Percentiles rank a stretch among this genome's conserved stretches.
Conservation (phyloP, 2,113 vertebrate genomes). For the Sceloporus tristichus region DNA sequence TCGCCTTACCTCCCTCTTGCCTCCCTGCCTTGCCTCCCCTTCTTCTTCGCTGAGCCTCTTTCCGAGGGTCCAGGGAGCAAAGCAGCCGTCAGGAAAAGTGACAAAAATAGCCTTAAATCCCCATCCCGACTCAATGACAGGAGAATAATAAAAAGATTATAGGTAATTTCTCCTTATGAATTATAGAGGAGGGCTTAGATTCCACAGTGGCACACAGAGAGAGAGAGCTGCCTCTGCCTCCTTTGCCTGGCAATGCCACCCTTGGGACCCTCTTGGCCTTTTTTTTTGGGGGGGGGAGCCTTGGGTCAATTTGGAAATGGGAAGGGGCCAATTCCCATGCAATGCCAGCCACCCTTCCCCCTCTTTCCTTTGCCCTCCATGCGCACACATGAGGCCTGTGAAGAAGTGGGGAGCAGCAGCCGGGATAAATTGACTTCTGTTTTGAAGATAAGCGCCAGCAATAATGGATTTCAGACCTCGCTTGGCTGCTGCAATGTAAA, state of each 20-base stretch:
- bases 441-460: conserved; percentile 43
- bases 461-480: conserved; percentile 37
- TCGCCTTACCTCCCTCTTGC: not conserved
- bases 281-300: not conserved
- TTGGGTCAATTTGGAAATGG: too few species aligned
- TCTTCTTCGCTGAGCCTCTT: not conserved
- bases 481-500: conserved; percentile 39
- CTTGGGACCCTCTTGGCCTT: not conserved
- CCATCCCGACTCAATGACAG: conserved; percentile 36
- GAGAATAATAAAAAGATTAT: conserved; percentile 50
- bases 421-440: conserved; percentile 20
- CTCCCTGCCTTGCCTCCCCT: not conserved
- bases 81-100: conserved; percentile 2
- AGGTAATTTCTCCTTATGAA: conserved; percentile 49
- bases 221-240: not conserved
- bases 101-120: conserved; percentile 47
- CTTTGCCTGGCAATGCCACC: not conserved
- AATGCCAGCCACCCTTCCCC: not conserved
- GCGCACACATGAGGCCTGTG: not conserved
- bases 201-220: not conserved
- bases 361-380: not conserved
- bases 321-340: too few species aligned
- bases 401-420: not conserved
- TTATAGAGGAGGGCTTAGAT: conserved; percentile 13
- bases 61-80: not conserved